These are phyloP conservation scores for Zootoca vivipara DNA, from an alignment of 2,113 vertebrate species.

Conservation along the genomic window DNA sequence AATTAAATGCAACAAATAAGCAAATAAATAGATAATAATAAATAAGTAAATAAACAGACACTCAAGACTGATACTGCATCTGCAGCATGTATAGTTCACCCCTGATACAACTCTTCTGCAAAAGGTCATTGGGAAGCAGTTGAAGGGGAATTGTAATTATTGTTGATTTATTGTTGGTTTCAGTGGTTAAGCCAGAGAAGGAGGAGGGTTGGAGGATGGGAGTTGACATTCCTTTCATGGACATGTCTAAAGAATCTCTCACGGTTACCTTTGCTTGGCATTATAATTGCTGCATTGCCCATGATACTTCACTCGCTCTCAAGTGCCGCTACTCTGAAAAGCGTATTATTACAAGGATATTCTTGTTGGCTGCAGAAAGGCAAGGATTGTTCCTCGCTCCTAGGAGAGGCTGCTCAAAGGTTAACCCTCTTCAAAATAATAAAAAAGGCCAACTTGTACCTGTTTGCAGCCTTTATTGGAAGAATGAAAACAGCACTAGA, in stretches of 20 bases:
- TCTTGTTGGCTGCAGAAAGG: slow-evolving; percentile 38
- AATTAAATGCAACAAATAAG: too few relatives aligned
- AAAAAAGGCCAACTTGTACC: slow-evolving; percentile 19
- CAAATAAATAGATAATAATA: too few relatives aligned
- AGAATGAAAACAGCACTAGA: slow-evolving; percentile 22
- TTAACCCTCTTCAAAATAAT: slow-evolving; percentile 25
- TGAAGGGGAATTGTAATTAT: neutral
- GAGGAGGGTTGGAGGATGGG: neutral
- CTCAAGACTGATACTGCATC: neutral
- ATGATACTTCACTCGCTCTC: slow-evolving; percentile 40
- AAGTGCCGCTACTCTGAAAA: slow-evolving; percentile 34
- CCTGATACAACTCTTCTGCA: neutral
- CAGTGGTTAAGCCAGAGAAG: neutral
- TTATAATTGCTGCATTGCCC: slow-evolving; percentile 48
- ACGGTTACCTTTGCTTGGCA: slow-evolving; percentile 20
- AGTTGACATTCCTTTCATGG: slow-evolving; percentile 32
- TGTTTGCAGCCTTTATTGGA: slow-evolving; percentile 30
- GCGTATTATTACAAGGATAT: slow-evolving; percentile 8
- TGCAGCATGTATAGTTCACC: neutral
- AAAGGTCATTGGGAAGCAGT: neutral
- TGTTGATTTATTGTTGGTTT: slow-evolving; percentile 11
- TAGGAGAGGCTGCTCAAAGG: slow-evolving; percentile 31
- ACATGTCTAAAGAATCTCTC: slow-evolving; percentile 3
- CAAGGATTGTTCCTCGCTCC: slow-evolving; percentile 26
- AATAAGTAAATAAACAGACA: too few relatives aligned